A percentile compares a stretch with the other conserved stretches of the same genome.
Evolutionary conservation across 2,113 vertebrate species (phyloP).

Genomic region (Syngnathus typhle): DNA sequence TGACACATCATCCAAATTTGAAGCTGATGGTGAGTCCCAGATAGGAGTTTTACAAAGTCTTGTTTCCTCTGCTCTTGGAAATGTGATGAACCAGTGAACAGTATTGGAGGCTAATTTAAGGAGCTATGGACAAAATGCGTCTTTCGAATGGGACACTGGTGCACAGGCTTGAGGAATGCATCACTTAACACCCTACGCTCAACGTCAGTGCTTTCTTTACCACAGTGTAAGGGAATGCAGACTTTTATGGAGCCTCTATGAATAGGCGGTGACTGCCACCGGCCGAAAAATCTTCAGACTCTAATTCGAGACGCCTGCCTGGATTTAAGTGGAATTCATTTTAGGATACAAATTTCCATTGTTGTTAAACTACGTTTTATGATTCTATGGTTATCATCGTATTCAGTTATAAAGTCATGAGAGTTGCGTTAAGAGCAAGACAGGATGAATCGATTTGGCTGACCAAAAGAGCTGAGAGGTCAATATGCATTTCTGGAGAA

Average conservation of each 20-base stretch:
- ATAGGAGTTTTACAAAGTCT: no score
- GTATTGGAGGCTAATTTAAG: conserved; percentile 54
- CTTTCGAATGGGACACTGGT: conserved; percentile 48
- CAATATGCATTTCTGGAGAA: conserved; percentile 35
- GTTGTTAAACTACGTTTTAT: no score
- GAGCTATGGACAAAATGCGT: conserved; percentile 50
- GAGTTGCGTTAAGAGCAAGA: conserved; percentile 13
- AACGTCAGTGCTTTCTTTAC: conserved; percentile 43
- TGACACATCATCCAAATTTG: conserved; percentile 35
- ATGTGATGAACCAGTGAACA: conserved; percentile 14
- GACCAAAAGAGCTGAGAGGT: conserved; percentile 31
- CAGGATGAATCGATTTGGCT: conserved; percentile 15
- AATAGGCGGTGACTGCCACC: conserved; percentile 24
- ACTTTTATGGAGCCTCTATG: conserved; percentile 33
- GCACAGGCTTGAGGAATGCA: conserved; percentile 47
- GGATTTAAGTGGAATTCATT: neutral
- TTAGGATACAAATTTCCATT: no score
- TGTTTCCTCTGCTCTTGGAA: conserved; percentile 11
- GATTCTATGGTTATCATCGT: no score
- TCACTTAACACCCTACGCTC: conserved; percentile 44
- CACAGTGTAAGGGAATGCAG: conserved; percentile 34
- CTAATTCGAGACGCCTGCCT: conserved; percentile 26
- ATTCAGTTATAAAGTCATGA: conserved; percentile 14
- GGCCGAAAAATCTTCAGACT: conserved; percentile 10
- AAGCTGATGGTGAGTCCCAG: neutral